Percentiles rank a stretch among this genome's conserved stretches.
Evolutionary conservation across 2,797 vertebrate species (phyloP).

Genomic region (Ibycter americanus): DNA sequence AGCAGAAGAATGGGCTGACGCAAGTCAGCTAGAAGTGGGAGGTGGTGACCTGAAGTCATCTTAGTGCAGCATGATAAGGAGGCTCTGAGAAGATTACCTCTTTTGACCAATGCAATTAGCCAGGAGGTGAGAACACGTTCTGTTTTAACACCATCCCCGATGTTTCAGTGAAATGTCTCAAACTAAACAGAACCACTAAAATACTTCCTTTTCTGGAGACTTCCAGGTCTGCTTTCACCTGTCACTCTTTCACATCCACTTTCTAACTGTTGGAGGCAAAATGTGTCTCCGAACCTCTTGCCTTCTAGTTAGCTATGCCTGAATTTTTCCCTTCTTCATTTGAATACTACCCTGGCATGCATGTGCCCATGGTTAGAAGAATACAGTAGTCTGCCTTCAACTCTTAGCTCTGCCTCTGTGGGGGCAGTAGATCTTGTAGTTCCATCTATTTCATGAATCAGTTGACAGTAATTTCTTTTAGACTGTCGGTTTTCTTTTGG

Average conservation of each 20-base stretch:
- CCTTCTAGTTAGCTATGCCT: no score
- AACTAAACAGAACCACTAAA: neutral
- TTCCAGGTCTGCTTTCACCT: neutral
- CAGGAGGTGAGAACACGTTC: neutral
- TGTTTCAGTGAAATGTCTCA: neutral
- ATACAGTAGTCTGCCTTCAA: neutral
- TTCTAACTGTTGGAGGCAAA: neutral
- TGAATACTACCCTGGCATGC: fast-evolving
- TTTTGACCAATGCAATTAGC: neutral
- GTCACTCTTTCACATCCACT: neutral
- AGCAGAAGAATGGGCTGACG: neutral
- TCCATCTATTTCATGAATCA: neutral
- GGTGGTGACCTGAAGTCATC: neutral
- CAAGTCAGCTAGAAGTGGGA: neutral
- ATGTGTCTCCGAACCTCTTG: neutral
- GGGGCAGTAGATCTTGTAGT: neutral
- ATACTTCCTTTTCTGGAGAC: neutral
- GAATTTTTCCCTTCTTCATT: no score
- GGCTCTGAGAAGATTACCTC: neutral
- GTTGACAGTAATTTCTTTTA: neutral
- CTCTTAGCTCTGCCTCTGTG: neutral
- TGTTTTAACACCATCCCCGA: neutral
- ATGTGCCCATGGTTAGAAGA: no score
- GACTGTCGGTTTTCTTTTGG: neutral
- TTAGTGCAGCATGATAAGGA: neutral